Percentiles rank a stretch among this genome's conserved stretches.
Evolutionary conservation across 2,888 invertebrate species (phyloP).

Genomic region (Acleris holmiana): DNA sequence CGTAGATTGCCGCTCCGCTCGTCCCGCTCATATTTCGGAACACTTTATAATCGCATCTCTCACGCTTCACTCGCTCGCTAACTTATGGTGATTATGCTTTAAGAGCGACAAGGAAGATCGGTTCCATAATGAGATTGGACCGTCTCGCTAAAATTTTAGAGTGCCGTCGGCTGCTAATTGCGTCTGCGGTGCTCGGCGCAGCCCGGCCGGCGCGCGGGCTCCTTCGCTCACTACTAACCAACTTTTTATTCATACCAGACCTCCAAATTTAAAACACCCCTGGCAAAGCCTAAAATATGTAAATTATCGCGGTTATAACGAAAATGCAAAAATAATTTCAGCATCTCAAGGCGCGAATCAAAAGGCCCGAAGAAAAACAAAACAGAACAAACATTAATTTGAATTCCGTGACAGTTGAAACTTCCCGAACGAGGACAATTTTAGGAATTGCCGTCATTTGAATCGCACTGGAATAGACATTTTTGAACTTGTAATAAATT

Average conservation of each 20-base stretch:
- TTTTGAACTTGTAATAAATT: conserved; percentile 81
- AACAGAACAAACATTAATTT: conserved; percentile 82
- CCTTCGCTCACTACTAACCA: conserved; percentile 54
- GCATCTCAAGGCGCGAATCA: conserved; percentile 67
- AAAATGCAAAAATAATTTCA: conserved; percentile 56
- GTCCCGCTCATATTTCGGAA: conserved; percentile 80
- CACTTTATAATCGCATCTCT: conserved; percentile 84
- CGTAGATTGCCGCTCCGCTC: conserved; percentile 72
- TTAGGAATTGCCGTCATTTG: conserved; percentile 79
- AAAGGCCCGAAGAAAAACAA: conserved; percentile 72
- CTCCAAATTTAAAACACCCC: conserved; percentile 49
- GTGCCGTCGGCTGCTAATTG: conserved; percentile 81
- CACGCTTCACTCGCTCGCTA: conserved; percentile 81
- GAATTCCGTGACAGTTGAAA: conserved; percentile 80
- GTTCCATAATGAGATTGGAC: conserved; percentile 82
- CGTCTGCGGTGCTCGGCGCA: conserved; percentile 63
- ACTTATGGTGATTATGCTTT: conserved; percentile 84
- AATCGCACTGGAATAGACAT: conserved; percentile 72
- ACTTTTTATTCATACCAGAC: conserved; percentile 55
- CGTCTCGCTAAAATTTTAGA: conserved; percentile 82
- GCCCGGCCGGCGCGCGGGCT: conserved; percentile 42
- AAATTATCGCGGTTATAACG: conserved; percentile 46
- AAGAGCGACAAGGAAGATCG: conserved; percentile 83
- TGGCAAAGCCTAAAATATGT: conserved; percentile 39
- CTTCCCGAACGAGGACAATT: conserved; percentile 77